These are phyloP conservation scores for Larimichthys polyactis DNA, from an alignment of 2,113 vertebrate species.

Conservation along the genomic window DNA sequence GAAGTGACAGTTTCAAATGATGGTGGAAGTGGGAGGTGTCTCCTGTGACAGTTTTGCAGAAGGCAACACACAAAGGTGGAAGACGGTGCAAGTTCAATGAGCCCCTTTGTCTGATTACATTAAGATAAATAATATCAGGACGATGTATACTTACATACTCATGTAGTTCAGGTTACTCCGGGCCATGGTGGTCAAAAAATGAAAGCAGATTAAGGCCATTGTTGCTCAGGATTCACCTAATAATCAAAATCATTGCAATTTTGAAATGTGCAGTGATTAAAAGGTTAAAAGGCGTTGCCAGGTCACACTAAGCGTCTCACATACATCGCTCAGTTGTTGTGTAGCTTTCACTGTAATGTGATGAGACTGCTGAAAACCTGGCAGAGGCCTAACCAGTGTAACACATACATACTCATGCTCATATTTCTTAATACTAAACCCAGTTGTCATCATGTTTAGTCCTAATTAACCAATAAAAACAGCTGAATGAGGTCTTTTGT, in stretches of 20 bases:
- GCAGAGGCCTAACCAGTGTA: neutral
- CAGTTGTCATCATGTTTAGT: neutral
- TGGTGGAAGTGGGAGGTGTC: conserved; percentile 83
- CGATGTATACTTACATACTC: neutral
- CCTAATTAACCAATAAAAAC: neutral
- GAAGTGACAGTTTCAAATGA: conserved; percentile 81
- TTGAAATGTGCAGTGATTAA: neutral
- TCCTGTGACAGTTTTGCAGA: conserved; percentile 34
- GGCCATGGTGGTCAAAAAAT: neutral
- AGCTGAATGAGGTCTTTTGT: neutral
- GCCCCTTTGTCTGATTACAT: neutral
- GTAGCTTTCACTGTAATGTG: neutral
- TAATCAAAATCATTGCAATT: neutral
- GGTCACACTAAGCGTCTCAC: neutral
- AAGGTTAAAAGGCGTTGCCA: neutral
- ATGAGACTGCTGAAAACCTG: neutral
- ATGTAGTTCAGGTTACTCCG: neutral
- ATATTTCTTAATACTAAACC: neutral
- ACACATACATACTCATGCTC: neutral
- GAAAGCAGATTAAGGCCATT: neutral
- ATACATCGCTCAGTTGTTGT: neutral
- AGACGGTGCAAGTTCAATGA: fast-evolving
- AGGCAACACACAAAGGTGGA: neutral
- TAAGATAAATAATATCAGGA: neutral
- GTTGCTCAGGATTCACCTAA: neutral